Base-by-base conservation (phyloP, 2,888 invertebrate genomes). In the Petrolisthes cinctipes region DNA sequence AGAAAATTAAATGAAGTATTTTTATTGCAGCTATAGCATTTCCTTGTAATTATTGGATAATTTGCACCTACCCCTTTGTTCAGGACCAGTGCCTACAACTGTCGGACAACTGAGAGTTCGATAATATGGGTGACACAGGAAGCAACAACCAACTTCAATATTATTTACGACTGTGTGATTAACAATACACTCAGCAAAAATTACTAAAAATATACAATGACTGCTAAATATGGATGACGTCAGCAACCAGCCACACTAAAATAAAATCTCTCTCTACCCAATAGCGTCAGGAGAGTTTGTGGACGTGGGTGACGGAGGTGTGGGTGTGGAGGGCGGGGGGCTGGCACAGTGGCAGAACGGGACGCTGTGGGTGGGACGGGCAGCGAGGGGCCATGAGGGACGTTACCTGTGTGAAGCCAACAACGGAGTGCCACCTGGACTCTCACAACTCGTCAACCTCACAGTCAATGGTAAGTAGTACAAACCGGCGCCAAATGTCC, bases 361-460 rank as follows among this genome's bases (percentile, higher is more conserved):
- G 11, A 83, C 83, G 9, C 86, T 90, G 61, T 81, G 83, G n/a
- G 82, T 90, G 17, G 82, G 86, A 37, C 82, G 85, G n/a, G 89
- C 90, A 2, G 89, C 84, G 66, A 51, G 86, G 4, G 73, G 86
- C 0, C 90, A 90, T 71, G 90, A 90, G 71, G 90, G 90, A 5
- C 85, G 90, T 4, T 90, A 89, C 85, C 76, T 90, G 53, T 90
- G 90, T 80, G 89, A 90, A 75, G 90, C 90, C 23, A 85, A 86
- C 81, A 90, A 90, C 54, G 78, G 83, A 14, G 90, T 90, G 6
- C 89, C 89, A 17, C 85, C 85, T 20, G 89, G 86, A 1, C 85
- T 90, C 56, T 89, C 90, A 57, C 89, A 89, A 23, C 76, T 90
- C n/a, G 83, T 90, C 53, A 71, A 85, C 51, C 81, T 90, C 86